Base-by-base conservation (phyloP, 2,888 invertebrate species). In the Sarcophaga subvicina region DNA sequence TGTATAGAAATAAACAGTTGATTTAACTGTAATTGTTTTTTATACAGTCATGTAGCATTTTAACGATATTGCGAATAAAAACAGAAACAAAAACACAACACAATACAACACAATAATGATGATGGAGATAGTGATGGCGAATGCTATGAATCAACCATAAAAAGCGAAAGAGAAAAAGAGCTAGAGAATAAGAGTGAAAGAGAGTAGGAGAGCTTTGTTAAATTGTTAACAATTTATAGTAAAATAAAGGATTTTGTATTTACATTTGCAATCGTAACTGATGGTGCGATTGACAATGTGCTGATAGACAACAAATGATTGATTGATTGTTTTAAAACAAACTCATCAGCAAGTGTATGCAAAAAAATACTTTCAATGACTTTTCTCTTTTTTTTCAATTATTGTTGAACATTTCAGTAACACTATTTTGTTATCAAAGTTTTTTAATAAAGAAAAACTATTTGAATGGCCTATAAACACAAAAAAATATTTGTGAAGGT, bases 291-390 rank as follows among this genome's bases (percentile, higher is more conserved):
- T 76, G 76, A 60, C 47, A 60, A 60, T 72, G 66, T 72, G 67
- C 60, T 72, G 66, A 78, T 78, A 22, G 83, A 73, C 62, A 83
- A 69, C 72, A 37, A 37, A 37, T 2, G 37, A 8, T 37, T 37
- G 37, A 37, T 78, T 78, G 78, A 83, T 83, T 83, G 66, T 78
- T 83, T 72, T 67, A 67, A 67, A 83, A 83, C 78, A 83, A 81
- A 78, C 72, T 72, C 67, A 73, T 83, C 37, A 37, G 10, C 78
- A 64, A 25, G 8, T 69, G 67, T 10, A 76, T 70, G 25, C 20
- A 80, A 37, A 64, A 60, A 25, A 22, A 10, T 10, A 8, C 27
- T 37, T 59, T 25, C 4, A 37, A 49, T 69, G 4, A 14, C 22
- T 62, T 64, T 25, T 27, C 22, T 37, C 6, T 10, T 2, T 14